phyloP scores from a whole-genome alignment of 2,797 vertebrate species.

The Enteromius unitaeniatus region DNA sequence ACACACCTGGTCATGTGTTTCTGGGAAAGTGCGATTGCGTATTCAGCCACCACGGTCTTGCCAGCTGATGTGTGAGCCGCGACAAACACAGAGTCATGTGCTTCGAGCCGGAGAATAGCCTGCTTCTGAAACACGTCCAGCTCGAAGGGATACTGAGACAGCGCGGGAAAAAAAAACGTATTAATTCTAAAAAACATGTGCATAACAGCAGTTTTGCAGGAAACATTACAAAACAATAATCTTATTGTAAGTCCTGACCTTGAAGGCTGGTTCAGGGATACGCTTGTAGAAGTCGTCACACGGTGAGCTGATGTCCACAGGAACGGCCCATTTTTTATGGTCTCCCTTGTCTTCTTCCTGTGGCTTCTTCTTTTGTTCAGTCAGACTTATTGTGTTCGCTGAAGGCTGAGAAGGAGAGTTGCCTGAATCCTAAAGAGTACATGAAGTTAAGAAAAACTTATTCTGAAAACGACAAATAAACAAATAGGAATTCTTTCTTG shows the following conservation, averaged over 20 bases:
- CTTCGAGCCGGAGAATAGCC: conserved; percentile 87
- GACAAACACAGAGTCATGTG: conserved; percentile 88
- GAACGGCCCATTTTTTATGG: conserved; percentile 88
- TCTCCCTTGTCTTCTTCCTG: conserved; percentile 63
- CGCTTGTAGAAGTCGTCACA: conserved; percentile 90
- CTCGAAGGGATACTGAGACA: conserved; percentile 88
- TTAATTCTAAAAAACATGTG: neutral
- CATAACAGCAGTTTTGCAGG: neutral
- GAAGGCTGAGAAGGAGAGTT: conserved; percentile 48
- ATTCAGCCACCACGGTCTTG: conserved; percentile 93
- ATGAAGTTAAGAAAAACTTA: neutral
- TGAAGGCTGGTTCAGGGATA: conserved; percentile 86
- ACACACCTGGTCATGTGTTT: conserved; percentile 93
- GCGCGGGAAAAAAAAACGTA: neutral
- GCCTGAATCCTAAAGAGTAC: conserved; percentile 65
- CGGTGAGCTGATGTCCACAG: conserved; percentile 82
- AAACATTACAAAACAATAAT: neutral
- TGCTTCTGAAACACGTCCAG: conserved; percentile 93
- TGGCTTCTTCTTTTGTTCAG: conserved; percentile 65
- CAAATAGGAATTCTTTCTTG: neutral
- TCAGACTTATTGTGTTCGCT: conserved; percentile 58
- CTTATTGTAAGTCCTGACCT: conserved; percentile 60
- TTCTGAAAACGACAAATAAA: neutral
- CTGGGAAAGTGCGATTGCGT: conserved; percentile 91
- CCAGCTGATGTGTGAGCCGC: conserved; percentile 93